These are phyloP conservation scores for Drosophila obscura DNA, from an alignment of 1,140 invertebrate genomes.

Conservation along the genomic window DNA sequence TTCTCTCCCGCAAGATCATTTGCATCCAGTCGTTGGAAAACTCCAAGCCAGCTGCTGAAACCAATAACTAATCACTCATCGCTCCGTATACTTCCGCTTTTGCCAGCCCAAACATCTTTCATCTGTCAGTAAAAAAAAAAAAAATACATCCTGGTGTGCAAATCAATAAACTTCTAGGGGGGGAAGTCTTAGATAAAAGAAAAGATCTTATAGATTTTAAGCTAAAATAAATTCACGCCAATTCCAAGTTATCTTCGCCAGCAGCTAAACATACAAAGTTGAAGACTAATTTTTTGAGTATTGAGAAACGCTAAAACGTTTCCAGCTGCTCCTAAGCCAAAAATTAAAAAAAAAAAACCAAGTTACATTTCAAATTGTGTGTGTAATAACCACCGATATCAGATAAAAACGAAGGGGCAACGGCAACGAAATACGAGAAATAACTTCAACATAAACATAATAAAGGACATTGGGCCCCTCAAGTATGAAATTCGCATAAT, in stretches of 20 bases:
- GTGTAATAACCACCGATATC: slow-evolving; percentile 31
- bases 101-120: neutral
- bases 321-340: neutral
- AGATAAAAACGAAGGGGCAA: slow-evolving; percentile 25
- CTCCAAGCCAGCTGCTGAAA: slow-evolving; percentile 27
- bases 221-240: too few relatives aligned
- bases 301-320: too few relatives aligned
- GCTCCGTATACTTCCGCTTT: slow-evolving; percentile 11
- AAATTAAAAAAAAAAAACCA: neutral
- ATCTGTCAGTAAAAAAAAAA: too few relatives aligned
- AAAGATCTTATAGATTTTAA: too few relatives aligned
- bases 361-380: slow-evolving; percentile 5
- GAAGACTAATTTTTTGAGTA: too few relatives aligned
- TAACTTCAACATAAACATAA: slow-evolving; percentile 23
- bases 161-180: neutral
- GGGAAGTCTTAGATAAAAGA: too few relatives aligned
- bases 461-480: slow-evolving; percentile 35
- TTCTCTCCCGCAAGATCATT: slow-evolving; percentile 22
- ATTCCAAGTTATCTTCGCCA: too few relatives aligned
- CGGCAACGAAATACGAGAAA: slow-evolving; percentile 10
- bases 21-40: slow-evolving; percentile 10
- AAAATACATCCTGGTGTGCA: neutral
- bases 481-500: slow-evolving; percentile 57
- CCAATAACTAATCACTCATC: slow-evolving; percentile 60
- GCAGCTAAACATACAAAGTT: too few relatives aligned